phyloP scores from a whole-genome alignment of 2,113 vertebrate genomes.

The Tympanuchus pallidicinctus region DNA sequence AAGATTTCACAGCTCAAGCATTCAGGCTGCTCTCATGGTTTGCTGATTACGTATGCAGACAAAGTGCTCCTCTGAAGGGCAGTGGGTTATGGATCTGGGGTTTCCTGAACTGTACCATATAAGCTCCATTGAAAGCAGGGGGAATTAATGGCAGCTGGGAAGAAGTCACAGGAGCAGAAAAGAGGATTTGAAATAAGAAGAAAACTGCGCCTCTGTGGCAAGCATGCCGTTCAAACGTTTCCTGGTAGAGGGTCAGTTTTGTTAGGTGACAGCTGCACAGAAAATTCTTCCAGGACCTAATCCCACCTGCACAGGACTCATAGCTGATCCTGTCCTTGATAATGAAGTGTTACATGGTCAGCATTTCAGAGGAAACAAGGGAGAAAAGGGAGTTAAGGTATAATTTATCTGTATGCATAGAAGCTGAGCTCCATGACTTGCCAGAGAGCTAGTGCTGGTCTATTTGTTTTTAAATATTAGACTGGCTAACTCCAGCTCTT shows the following conservation, averaged over 20 bases:
- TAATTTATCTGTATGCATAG: not conserved
- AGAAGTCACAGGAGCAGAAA: not conserved
- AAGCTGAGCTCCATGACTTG: not conserved
- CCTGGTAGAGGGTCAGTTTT: not conserved
- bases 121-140: not conserved
- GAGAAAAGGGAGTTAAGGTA: not conserved
- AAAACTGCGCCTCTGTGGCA: not conserved
- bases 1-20: not conserved
- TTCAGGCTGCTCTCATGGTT: not conserved
- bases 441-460: not conserved
- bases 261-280: not conserved
- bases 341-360: not conserved
- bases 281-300: not conserved
- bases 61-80: not conserved
- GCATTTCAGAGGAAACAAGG: rapidly evolving
- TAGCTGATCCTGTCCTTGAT: not conserved
- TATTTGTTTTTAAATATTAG: not conserved
- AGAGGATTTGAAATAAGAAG: not conserved
- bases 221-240: rapidly evolving
- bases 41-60: not conserved
- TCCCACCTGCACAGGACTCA: not conserved
- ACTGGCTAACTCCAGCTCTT: not conserved
- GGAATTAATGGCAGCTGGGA: not conserved
- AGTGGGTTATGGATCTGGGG: not conserved
- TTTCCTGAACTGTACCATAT: not conserved